Evolutionary conservation across 1,140 invertebrate genomes (phyloP), one percentile per base, ranked within the genome.

Genomic region (Elysia chlorotica): DNA sequence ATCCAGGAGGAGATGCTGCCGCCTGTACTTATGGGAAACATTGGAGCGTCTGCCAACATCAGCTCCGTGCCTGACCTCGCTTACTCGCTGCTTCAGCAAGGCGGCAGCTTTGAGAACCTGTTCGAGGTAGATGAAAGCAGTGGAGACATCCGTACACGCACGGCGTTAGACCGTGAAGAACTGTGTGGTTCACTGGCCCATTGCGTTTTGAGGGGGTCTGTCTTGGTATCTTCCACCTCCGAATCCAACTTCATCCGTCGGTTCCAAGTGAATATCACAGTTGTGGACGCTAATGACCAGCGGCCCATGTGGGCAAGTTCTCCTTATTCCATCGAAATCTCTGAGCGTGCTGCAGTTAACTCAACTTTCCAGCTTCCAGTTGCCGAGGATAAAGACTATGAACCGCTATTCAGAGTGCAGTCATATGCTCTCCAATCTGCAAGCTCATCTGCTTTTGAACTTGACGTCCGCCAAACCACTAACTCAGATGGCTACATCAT

Each of bases 221-320:
- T 81, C 30, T 69, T 67, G 0, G 72, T 78, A 59, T 62, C 71
- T 36, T 65, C 68, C 1, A 33, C 68, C 37, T 57, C 62, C 53
- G n/a, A n/a, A n/a, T n/a, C n/a, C n/a, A 75, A 69, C 48, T 71
- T 79, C 14, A 65, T 82, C 61, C 67, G 76, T 72, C 72, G 74
- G 5, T 69, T 76, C 57, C 65, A 48, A 35, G 63, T 79, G 25
- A 61, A 71, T 17, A 69, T 86, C 19, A 68, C 67, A 0, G 38
- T 86, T 0, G 59, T 78, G 14, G 96, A 98, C 84, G 94, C 93
- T 17, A 98, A 98, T 84, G 96, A 98, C 89, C 97, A 98, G 86
- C 91, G 93, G 2, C 96, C 96, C 0, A 88, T 91, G 14, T 98
- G 97, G 87, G 48, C 70, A 4, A 53, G 73, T 25, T 19, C 67